Base-by-base conservation (phyloP, 2,113 vertebrate species). In the Hyperopisus bebe region DNA sequence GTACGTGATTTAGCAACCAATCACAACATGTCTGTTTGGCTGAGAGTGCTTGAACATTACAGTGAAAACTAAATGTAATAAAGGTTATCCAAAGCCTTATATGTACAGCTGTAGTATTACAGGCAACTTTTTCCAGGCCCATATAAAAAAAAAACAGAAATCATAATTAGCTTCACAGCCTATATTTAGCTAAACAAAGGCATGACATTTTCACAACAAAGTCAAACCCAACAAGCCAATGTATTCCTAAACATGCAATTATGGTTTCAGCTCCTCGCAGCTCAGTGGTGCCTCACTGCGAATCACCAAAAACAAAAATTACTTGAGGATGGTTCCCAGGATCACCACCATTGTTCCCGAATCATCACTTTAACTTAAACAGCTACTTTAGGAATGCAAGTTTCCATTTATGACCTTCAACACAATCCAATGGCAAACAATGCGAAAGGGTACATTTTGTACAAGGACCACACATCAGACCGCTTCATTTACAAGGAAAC, bases 221-320 rank as follows among this genome's bases (percentile, higher is more conserved):
- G 51, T 31, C 8, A 62, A 89, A 62, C 5, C 77, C 11, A 77
- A 58, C 77, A 42, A n/a, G 83, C 39, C 80, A 35, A 58, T 19
- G 21, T 31, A 13, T 85, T 58, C n/a, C 89, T 62, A 24, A 89
- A 62, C 89, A 83, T 35, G 51, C 50, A 89, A 89, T 89, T 89
- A 89, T n/a, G 24, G 89, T 44, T 50, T 21, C 35, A 85, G 15
- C 39, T 11, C n/a, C 10, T 46, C 87, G 13, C 87, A 74, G 44
- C 51, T 55, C 27, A 5, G n/a, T 17, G 15, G 3, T 86, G 24
- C 15, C 47, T 70, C 44, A 51, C 21, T 66, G 51, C n/a, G 10
- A 55, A 27, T 6, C 47, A 84, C 74, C 10, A 31, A 58, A 58
- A 55, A 44, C 31, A 55, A 89, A 85, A 88, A 77, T 35, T 2